Evolutionary conservation across 1,140 invertebrate genomes (phyloP).

Genomic region (Temnothorax curvispinosus): DNA sequence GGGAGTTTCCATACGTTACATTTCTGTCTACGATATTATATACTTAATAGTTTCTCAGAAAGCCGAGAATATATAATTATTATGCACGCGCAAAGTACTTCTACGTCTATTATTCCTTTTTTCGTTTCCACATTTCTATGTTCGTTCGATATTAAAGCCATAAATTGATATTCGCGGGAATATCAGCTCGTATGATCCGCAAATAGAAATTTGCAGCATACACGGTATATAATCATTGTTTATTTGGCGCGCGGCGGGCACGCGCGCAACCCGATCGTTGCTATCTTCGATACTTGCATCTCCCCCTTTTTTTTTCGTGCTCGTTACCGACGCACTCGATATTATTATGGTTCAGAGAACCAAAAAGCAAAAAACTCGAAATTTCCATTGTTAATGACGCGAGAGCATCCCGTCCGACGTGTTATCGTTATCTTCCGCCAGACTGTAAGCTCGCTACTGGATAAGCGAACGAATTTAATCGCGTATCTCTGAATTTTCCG

Average conservation of each 20-base stretch:
- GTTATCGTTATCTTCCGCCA: constrained; percentile 44
- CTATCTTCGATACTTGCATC: constrained; percentile 22
- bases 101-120: background rate
- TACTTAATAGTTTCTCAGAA: background rate
- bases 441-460: constrained; percentile 4
- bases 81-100: background rate
- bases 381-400: constrained; percentile 65
- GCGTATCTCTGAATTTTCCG: constrained; percentile 48
- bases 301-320: background rate
- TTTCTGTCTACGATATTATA: background rate
- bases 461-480: constrained; percentile 49
- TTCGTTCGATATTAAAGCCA: background rate
- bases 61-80: background rate
- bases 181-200: background rate
- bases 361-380: constrained; percentile 54
- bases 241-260: background rate
- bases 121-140: background rate
- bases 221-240: constrained; percentile 20
- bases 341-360: constrained; percentile 20
- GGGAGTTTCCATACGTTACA: background rate
- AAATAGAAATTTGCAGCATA: constrained; percentile 16
- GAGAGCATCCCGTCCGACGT: background rate
- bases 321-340: constrained; percentile 32
- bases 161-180: constrained; percentile 31
- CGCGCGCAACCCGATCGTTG: too few species aligned